phyloP scores from a whole-genome alignment of 2,113 vertebrate genomes.

The Oryctolagus cuniculus region mOryCun1.1 NC_091444.1:8562001-8562500 shows the following conservation, averaged over 20 bases:
- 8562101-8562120: background rate
- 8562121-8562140: background rate
- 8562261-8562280: background rate
- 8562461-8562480: background rate
- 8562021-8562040: background rate
- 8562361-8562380: background rate
- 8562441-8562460: background rate
- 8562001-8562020: background rate
- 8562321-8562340: background rate
- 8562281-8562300: background rate
- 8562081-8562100: background rate
- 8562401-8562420: background rate
- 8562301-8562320: background rate
- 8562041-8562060: fast-evolving
- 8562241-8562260: fast-evolving
- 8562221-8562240: background rate
- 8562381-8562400: background rate
- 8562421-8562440: background rate
- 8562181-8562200: background rate
- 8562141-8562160: background rate
- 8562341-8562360: background rate
- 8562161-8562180: background rate
- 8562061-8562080: background rate
- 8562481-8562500: background rate
- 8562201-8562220: background rate